These are phyloP conservation scores for Proterorhinus semilunaris DNA, from an alignment of 2,113 vertebrate genomes.

Conservation along the genomic window DNA sequence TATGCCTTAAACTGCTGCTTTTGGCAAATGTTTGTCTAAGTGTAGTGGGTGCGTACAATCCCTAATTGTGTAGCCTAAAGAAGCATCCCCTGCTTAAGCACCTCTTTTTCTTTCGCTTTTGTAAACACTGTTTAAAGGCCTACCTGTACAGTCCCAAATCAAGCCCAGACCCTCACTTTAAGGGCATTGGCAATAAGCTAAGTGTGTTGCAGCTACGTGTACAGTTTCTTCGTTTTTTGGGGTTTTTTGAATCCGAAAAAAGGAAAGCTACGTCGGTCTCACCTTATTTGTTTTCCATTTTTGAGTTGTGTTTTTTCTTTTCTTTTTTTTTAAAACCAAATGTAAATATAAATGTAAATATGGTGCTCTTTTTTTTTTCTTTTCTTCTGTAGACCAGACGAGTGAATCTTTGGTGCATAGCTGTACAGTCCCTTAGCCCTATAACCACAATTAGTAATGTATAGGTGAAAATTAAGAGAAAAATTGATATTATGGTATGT, in stretches of 20 bases:
- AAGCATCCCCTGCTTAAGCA: too few species aligned
- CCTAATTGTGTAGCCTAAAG: too few species aligned
- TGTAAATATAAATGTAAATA: conserved; percentile 91
- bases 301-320: conserved; percentile 22
- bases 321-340: conserved; percentile 57
- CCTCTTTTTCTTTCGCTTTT: too few species aligned
- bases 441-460: conserved; percentile 72
- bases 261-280: conserved; percentile 46
- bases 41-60: too few species aligned
- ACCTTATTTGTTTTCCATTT: conserved; percentile 57
- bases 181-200: conserved; percentile 98
- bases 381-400: conserved; percentile 77
- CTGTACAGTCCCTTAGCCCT: conserved; percentile 88
- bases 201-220: conserved; percentile 89
- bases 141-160: not conserved
- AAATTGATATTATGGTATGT: conserved; percentile 61
- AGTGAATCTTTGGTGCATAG: conserved; percentile 86
- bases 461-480: conserved; percentile 69
- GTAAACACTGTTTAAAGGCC: not conserved
- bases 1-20: too few species aligned
- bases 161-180: conserved; percentile 53
- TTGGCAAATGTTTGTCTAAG: too few species aligned
- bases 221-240: conserved; percentile 75
- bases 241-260: conserved; percentile 71
- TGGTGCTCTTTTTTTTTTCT: conserved; percentile 78